These are phyloP conservation scores for Oligia latruncula DNA, from an alignment of 2,888 invertebrate species.

Conservation along the genomic window DNA sequence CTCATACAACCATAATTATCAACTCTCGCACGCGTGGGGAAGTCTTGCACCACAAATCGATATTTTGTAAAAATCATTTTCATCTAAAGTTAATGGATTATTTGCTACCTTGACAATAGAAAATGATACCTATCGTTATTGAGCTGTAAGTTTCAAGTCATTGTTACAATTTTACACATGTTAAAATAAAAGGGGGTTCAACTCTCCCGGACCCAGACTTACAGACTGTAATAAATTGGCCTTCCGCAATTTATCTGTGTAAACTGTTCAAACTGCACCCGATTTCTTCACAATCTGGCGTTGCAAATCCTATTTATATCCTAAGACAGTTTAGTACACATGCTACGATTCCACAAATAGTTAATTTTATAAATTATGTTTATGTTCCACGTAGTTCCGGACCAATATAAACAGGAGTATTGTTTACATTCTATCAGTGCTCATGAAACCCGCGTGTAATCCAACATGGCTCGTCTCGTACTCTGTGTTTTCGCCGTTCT, in stretches of 20 bases:
- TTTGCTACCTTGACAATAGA: not conserved
- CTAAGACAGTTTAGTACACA: not conserved
- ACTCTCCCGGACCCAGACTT: too few species aligned
- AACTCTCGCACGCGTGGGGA: not conserved
- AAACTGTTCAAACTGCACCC: not conserved
- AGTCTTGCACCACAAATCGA: not conserved
- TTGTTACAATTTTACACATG: not conserved
- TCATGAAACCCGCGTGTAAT: not conserved
- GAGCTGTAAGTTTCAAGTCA: not conserved
- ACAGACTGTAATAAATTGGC: not conserved
- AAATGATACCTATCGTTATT: not conserved
- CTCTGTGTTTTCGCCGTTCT: slow-evolving; percentile 11
- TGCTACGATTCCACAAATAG: not conserved
- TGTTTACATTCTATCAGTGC: slow-evolving; percentile 7
- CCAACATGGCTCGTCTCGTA: slow-evolving; percentile 32
- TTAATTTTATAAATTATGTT: not conserved
- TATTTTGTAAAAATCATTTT: not conserved
- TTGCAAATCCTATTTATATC: not conserved
- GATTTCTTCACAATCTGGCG: not conserved
- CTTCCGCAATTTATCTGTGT: not conserved
- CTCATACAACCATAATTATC: too few species aligned
- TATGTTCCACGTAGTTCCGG: not conserved
- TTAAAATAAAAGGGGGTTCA: not conserved
- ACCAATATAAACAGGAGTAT: slow-evolving; percentile 3
- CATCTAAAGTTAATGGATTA: not conserved